Base-by-base conservation (phyloP, 2,888 invertebrate species). In the Carterocephalus palaemon region DNA sequence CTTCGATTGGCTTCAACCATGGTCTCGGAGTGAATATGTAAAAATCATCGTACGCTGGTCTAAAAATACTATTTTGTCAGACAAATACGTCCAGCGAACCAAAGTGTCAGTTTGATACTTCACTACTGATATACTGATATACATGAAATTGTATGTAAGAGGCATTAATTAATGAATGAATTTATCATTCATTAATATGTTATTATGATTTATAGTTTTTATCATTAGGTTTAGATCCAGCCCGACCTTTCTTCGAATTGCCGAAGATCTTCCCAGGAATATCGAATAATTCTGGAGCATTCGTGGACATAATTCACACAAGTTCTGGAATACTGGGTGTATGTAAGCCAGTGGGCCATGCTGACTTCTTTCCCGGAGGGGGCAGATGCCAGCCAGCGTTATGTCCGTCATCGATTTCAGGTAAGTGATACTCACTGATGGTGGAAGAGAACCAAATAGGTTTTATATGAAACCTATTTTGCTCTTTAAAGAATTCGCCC, bases 221-320 rank as follows among this genome's bases (percentile, higher is more conserved):
- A 16, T 9, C 23, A 15, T 8, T 29, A 47, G 52, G 49, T 0
- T 24, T 52, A 31, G 52, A 52, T 26, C 54, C 54, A 28, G 54
- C 54, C 3, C 39, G 51, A 1, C 52, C 50, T 1, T 50, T 47
- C n/a, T 54, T 54, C 34, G 51, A 54, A 28, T n/a, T 41, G 7
- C 50, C 48, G 8, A 22, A n/a, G 10, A 17, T 40, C 4, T 39
- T 45, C 15, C 23, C 43, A 6, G 41, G 42, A 2, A 46, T 48
- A 10, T 20, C 32, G 5, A 46, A 36, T 39, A 20, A 48, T 7
- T 28, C 48, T 7, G 51, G 48, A 3, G 15, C 28, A 8, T 54
- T 52, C 16, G 54, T 54, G 3, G 51, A 54, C 33, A 43, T 54
- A 7, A 52, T 54, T 6, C 54, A 54, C 36, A 54, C 54, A 1